These are phyloP conservation scores for Pelobates cultripes DNA, from an alignment of 2,797 vertebrate species.

Conservation along the genomic window DNA sequence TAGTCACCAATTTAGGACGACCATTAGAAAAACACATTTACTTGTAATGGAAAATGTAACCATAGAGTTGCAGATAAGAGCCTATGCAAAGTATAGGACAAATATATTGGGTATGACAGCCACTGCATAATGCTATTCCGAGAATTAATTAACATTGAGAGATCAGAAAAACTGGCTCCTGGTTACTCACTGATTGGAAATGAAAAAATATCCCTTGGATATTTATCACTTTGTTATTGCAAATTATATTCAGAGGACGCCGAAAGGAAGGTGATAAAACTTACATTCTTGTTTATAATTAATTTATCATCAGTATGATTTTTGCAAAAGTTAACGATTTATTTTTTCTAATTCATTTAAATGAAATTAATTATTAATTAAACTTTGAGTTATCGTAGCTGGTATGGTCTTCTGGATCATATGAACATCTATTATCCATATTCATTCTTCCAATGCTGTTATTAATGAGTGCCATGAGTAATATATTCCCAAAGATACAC, in stretches of 20 bases:
- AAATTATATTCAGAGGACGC: not conserved
- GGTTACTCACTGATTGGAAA: slow-evolving; percentile 33
- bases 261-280: not conserved
- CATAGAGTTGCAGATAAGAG: slow-evolving; percentile 5
- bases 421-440: too few relatives aligned
- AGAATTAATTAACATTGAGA: slow-evolving; percentile 50
- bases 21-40: slow-evolving; percentile 23
- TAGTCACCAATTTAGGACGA: slow-evolving; percentile 19
- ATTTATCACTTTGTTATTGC: not conserved
- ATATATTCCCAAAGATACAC: too few relatives aligned
- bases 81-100: not conserved
- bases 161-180: not conserved
- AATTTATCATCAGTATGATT: too few relatives aligned
- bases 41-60: slow-evolving; percentile 36
- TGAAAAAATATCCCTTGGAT: not conserved
- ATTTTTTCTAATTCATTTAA: too few relatives aligned
- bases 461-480: too few relatives aligned
- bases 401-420: too few relatives aligned
- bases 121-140: slow-evolving; percentile 35
- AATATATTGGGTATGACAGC: not conserved
- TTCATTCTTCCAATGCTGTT: too few relatives aligned
- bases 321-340: too few relatives aligned
- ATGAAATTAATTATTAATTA: too few relatives aligned
- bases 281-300: not conserved
- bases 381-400: too few relatives aligned